phyloP scores from a whole-genome alignment of 2,113 vertebrate species.

The Hypanus sabinus region DNA sequence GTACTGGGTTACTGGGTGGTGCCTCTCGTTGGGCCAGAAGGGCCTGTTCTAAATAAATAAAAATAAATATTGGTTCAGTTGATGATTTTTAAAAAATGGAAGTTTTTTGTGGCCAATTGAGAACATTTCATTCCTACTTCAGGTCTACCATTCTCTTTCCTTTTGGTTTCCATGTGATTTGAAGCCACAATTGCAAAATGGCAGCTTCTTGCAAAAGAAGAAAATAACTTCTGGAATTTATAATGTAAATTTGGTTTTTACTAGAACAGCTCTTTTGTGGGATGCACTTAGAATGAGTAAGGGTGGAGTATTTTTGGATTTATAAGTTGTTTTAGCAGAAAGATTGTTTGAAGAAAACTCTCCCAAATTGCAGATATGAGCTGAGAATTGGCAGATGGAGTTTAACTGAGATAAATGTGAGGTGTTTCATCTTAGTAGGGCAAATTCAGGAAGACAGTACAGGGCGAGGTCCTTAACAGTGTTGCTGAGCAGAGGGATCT shows the following conservation, averaged over 20 bases:
- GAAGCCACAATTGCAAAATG: background rate
- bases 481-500: too few species aligned
- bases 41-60: too few species aligned
- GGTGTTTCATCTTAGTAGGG: too few species aligned
- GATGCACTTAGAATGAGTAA: background rate
- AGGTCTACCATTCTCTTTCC: background rate
- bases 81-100: background rate
- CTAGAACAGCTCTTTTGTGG: background rate
- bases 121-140: background rate
- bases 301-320: background rate
- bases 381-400: too few species aligned
- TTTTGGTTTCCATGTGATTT: background rate
- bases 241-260: background rate
- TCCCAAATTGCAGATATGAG: background rate
- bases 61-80: background rate
- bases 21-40: too few species aligned
- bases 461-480: too few species aligned
- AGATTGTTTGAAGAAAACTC: background rate
- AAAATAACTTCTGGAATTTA: background rate
- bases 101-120: background rate
- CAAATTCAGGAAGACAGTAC: too few species aligned
- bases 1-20: too few species aligned
- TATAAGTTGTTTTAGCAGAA: background rate
- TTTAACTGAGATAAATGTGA: too few species aligned
- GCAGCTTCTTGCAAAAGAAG: background rate